Evolutionary conservation across 2,888 invertebrate species (phyloP).

Genomic region (Zaprionus obscuricornis): DNA sequence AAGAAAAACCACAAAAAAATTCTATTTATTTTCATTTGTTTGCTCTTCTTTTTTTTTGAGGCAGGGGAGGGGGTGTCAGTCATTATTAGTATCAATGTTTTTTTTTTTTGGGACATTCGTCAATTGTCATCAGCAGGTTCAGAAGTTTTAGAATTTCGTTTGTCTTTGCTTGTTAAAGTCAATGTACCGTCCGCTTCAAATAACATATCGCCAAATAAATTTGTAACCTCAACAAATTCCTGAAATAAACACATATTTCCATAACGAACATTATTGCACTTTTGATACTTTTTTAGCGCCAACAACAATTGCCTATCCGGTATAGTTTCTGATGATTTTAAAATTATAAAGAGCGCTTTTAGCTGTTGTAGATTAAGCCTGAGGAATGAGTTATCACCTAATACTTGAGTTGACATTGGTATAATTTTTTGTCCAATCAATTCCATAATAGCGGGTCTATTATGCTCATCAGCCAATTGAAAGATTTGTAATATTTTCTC

Average conservation of each 20-base stretch:
- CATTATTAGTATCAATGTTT: background rate
- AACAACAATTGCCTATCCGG: slow-evolving; percentile 28
- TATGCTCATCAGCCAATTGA: slow-evolving; percentile 52
- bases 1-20: too few relatives aligned
- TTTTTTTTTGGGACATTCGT: background rate
- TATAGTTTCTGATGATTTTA: slow-evolving; percentile 22
- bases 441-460: slow-evolving; percentile 33
- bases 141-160: background rate
- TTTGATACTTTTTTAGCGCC: slow-evolving; percentile 49
- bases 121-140: too few relatives aligned
- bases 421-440: slow-evolving; percentile 50
- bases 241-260: slow-evolving; percentile 46
- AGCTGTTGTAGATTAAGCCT: slow-evolving; percentile 39
- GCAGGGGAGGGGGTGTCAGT: too few relatives aligned
- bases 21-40: too few relatives aligned
- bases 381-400: slow-evolving; percentile 43
- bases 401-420: slow-evolving; percentile 35
- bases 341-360: slow-evolving; percentile 43
- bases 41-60: too few relatives aligned
- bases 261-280: slow-evolving; percentile 43
- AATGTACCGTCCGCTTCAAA: slow-evolving; percentile 52
- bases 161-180: background rate
- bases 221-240: slow-evolving; percentile 48
- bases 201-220: slow-evolving; percentile 31
- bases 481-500: slow-evolving; percentile 50